Percentiles rank a stretch among this genome's conserved stretches.
phyloP scores from a whole-genome alignment of 2,113 vertebrate species.

The Semicossyphus pulcher region DNA sequence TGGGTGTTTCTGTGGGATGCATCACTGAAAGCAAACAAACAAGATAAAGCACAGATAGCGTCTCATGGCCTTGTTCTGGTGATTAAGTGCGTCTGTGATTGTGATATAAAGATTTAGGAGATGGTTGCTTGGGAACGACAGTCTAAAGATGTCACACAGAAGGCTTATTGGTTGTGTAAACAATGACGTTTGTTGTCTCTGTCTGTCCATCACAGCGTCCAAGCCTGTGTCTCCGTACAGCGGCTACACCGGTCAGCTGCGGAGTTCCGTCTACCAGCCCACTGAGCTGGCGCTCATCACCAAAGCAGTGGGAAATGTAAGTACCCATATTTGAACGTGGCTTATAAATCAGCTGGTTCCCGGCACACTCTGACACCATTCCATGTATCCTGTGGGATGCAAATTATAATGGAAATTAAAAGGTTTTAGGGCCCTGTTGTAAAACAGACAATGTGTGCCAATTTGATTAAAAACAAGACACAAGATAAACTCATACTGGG shows the following conservation, averaged over 20 bases:
- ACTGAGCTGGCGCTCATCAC: slow-evolving; percentile 95
- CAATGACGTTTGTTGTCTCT: not conserved
- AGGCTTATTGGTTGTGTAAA: not conserved
- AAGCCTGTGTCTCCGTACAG: slow-evolving; percentile 92
- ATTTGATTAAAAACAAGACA: too few species aligned
- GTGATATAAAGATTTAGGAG: not conserved
- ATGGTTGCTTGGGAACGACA: not conserved
- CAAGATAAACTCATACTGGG: too few species aligned
- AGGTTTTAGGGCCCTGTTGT: too few species aligned
- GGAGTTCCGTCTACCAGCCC: slow-evolving; percentile 93
- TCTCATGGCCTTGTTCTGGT: not conserved
- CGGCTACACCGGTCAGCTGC: slow-evolving; percentile 91
- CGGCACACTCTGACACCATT: too few species aligned
- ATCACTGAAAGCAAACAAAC: not conserved
- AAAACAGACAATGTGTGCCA: too few species aligned
- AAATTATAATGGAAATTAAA: slow-evolving; percentile 25
- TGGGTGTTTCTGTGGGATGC: not conserved
- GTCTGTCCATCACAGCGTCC: slow-evolving; percentile 77
- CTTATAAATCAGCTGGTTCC: not conserved
- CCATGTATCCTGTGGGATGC: not conserved
- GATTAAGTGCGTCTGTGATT: not conserved
- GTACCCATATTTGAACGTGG: slow-evolving; percentile 45
- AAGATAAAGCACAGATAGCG: not conserved
- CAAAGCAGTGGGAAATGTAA: slow-evolving; percentile 86
- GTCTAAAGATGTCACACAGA: not conserved